Evolutionary conservation across 37 sponge, comb jelly and placozoan species (phyloP).

Genomic region (Cliona cf. orientalis): DNA sequence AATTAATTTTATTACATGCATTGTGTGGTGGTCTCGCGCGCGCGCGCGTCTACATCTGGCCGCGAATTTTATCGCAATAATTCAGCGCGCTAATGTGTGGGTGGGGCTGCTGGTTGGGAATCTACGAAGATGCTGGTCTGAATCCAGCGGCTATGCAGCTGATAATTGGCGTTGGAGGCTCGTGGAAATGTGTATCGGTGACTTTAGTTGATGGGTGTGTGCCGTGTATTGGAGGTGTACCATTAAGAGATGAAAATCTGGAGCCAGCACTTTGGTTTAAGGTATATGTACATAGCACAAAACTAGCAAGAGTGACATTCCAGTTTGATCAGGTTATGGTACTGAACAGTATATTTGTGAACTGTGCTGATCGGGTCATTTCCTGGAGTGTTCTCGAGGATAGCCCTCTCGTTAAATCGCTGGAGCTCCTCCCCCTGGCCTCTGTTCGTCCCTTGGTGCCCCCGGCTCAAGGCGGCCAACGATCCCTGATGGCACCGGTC

Average conservation of each 20-base stretch:
- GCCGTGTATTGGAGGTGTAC: slow-evolving; percentile 13
- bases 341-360: slow-evolving; percentile 10
- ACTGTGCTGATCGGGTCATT: slow-evolving; percentile 23
- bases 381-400: slow-evolving; percentile 8
- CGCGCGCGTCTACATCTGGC: too few species aligned
- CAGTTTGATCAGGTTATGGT: slow-evolving; percentile 7
- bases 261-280: slow-evolving; percentile 33
- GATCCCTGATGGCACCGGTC: slow-evolving; percentile 25
- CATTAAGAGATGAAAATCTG: background rate
- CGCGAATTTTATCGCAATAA: too few species aligned
- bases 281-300: background rate
- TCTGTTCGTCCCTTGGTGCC: background rate
- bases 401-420: background rate
- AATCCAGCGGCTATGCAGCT: too few species aligned
- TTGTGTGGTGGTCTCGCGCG: too few species aligned
- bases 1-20: too few species aligned
- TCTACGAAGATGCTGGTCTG: too few species aligned
- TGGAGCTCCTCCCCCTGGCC: background rate
- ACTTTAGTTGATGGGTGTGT: slow-evolving; percentile 8
- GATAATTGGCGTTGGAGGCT: background rate
- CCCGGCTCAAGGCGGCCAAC: background rate
- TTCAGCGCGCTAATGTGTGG: too few species aligned
- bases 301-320: background rate
- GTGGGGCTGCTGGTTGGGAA: too few species aligned
- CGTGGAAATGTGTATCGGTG: slow-evolving; percentile 21